A percentile compares a stretch with the other conserved stretches of the same genome.
Evolutionary conservation across 2,888 invertebrate species (phyloP).

Genomic region (Podotricha telesiphe): DNA sequence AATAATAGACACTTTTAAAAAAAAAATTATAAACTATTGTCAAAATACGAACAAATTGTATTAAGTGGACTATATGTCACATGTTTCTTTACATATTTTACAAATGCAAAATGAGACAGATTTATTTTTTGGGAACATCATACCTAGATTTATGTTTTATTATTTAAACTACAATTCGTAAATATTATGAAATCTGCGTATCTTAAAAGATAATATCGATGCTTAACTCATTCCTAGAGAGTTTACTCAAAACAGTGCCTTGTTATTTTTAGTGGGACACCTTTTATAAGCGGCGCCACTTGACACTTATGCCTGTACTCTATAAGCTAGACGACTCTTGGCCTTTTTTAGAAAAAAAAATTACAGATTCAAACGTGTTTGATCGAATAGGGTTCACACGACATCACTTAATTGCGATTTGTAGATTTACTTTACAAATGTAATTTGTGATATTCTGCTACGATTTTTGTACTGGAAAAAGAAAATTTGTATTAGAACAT

Average conservation of each 20-base stretch:
- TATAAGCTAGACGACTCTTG: conserved; percentile 29
- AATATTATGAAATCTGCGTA: no score
- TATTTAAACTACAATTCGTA: no score
- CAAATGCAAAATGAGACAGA: no score
- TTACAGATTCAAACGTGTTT: neutral
- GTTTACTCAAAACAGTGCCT: conserved; percentile 22
- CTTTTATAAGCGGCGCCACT: conserved; percentile 28
- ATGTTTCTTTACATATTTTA: no score
- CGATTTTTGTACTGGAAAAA: neutral
- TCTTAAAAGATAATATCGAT: neutral
- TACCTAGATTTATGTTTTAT: no score
- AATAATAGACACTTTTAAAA: no score
- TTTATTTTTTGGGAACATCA: no score
- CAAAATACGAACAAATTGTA: no score
- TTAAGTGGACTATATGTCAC: no score
- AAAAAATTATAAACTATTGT: no score
- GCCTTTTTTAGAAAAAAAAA: conserved; percentile 17
- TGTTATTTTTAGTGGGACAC: conserved; percentile 31
- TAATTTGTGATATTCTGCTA: neutral
- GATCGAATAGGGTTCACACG: neutral
- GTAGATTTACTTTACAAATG: neutral
- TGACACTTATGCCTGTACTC: conserved; percentile 30
- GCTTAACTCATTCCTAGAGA: conserved; percentile 8
- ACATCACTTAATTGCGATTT: no score
- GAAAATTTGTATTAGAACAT: no score